Conservation (phyloP, 2,888 invertebrate species). For the Aplocera efformata region DNA sequence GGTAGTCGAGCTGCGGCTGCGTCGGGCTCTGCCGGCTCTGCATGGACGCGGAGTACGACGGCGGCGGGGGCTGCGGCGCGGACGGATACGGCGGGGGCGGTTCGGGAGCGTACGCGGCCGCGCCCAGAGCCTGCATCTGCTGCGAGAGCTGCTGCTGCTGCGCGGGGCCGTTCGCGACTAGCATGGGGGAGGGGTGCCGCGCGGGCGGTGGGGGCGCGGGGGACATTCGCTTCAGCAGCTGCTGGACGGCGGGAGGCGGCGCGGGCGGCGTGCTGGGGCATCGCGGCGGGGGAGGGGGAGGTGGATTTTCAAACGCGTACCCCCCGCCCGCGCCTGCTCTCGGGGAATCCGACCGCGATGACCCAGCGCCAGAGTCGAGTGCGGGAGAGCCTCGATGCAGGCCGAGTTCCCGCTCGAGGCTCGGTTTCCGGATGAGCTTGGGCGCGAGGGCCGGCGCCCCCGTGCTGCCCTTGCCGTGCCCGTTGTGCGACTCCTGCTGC, state of each 20-base stretch:
- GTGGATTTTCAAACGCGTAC: conserved; percentile 75
- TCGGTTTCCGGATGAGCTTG: conserved; percentile 92
- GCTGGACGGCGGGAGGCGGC: conserved; percentile 80
- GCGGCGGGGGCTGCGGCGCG: conserved; percentile 85
- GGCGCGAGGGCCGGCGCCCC: conserved; percentile 81
- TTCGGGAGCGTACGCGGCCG: conserved; percentile 79
- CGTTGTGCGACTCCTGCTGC: conserved; percentile 80
- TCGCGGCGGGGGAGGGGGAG: conserved; percentile 88
- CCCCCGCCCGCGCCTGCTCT: conserved; percentile 82
- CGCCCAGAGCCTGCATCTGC: conserved; percentile 92
- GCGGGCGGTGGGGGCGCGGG: conserved; percentile 78
- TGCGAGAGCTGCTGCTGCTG: conserved; percentile 92
- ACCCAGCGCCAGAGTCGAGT: conserved; percentile 92
- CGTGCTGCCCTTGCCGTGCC: conserved; percentile 71
- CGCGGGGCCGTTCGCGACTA: conserved; percentile 89
- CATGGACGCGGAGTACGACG: conserved; percentile 91
- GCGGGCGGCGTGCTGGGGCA: conserved; percentile 84
- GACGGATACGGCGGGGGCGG: conserved; percentile 86
- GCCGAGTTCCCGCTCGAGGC: conserved; percentile 90
- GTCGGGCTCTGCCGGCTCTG: conserved; percentile 94
- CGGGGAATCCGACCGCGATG: conserved; percentile 93
- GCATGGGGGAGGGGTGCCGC: conserved; percentile 86
- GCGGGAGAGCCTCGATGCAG: conserved; percentile 91
- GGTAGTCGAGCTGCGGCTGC: conserved; percentile 85
- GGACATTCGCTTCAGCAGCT: conserved; percentile 19